phyloP scores from a whole-genome alignment of 2,113 vertebrate species.

The Corythaixoides concolor region DNA sequence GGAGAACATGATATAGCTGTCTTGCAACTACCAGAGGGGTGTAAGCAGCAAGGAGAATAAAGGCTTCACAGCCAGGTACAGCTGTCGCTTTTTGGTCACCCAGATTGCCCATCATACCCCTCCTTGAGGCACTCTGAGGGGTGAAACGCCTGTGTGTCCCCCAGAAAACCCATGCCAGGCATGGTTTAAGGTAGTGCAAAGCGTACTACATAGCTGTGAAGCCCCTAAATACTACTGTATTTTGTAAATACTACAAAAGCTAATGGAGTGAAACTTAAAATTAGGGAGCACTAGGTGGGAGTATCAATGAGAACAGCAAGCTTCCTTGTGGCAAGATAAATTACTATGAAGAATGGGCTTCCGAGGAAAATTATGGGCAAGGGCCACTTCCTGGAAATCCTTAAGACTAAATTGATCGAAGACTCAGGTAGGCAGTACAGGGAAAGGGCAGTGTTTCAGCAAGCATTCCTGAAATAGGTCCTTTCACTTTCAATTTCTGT shows the following conservation, averaged over 20 bases:
- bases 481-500: not conserved
- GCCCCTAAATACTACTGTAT: not conserved
- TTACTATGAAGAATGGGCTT: not conserved
- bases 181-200: too few species aligned
- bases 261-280: not conserved
- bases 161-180: not conserved
- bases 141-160: rapidly evolving
- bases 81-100: not conserved
- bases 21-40: not conserved
- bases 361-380: not conserved
- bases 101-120: not conserved
- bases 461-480: not conserved
- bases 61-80: not conserved
- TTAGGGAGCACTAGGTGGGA: not conserved
- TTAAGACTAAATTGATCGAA: not conserved
- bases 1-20: not conserved
- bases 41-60: not conserved
- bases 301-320: not conserved
- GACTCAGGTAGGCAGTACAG: not conserved
- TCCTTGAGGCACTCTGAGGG: not conserved
- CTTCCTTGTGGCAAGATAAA: not conserved
- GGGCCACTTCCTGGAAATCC: not conserved
- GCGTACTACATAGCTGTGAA: not conserved
- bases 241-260: not conserved
- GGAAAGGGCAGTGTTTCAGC: not conserved